Evolutionary conservation across 2,888 invertebrate species (phyloP).

Genomic region (Hemistola chrysoprasaria): DNA sequence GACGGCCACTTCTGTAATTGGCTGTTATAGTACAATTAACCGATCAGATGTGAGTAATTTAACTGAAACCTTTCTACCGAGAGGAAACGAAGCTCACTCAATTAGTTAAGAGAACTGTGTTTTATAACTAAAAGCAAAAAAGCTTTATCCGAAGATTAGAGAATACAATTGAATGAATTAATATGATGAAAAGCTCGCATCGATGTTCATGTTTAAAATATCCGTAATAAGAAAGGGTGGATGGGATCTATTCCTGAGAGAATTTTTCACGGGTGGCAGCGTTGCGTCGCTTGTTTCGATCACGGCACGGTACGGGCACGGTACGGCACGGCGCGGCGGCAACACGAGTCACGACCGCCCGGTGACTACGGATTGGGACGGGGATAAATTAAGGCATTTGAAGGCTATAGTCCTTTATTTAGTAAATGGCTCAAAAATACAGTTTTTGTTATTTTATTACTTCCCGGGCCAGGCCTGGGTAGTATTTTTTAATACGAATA

Average conservation of each 20-base stretch:
- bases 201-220: conserved; percentile 24
- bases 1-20: no score
- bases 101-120: no score
- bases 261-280: conserved; percentile 49
- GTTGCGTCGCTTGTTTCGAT: conserved; percentile 22
- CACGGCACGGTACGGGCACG: no score
- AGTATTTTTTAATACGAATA: no score
- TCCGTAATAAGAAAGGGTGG: conserved; percentile 22
- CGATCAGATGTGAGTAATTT: no score
- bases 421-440: no score
- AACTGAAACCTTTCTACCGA: no score
- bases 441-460: no score
- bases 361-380: conserved; percentile 8
- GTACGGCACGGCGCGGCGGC: conserved; percentile 22
- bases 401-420: conserved; percentile 26
- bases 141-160: conserved; percentile 8
- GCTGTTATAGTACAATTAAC: no score
- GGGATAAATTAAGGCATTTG: conserved; percentile 33
- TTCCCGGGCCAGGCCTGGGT: no score
- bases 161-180: conserved; percentile 21
- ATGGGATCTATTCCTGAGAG: conserved; percentile 37
- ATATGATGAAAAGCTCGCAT: conserved; percentile 19
- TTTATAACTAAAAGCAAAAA: conserved; percentile 5
- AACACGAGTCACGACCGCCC: conserved; percentile 27
- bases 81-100: no score